Base-by-base conservation (phyloP, 1,140 invertebrate genomes). In the Zaprionus vittiger region DNA sequence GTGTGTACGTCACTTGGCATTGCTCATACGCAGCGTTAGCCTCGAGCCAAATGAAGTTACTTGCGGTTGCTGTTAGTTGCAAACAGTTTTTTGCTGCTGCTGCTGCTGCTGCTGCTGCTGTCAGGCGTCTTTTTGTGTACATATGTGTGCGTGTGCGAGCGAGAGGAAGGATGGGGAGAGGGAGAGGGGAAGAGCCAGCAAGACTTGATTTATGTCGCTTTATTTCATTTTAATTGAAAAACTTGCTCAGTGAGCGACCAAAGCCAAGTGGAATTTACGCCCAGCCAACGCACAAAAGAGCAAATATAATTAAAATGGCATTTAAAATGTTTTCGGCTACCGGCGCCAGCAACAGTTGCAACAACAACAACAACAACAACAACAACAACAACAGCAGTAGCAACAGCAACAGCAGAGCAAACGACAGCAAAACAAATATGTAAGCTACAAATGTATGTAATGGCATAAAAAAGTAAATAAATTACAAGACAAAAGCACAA, bases 221-320 rank as follows among this genome's bases (percentile, higher is more conserved):
- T 90, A 89, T 90, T 89, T 90, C 87, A 87, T 90, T 90, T 87
- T 89, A 90, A 89, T 89, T 89, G 85, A 89, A 84, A 87, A 89
- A 89, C 81, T 89, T 81, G 75, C 75, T 74, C 81, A 73, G 65
- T 72, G 69, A 72, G 69, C 54, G 61, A 52, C 60, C 34, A 72
- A 57, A 79, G 60, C 66, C 67, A 71, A 75, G 62, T 71, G 52
- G 75, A 64, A 80, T 62, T 73, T 72, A 67, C 71, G 65, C 41
- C 67, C 70, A 76, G 69, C 56, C 60, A 81, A 69, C 72, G 56
- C 78, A 79, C 71, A 71, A 64, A 75, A 79, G 82, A 73, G 60
- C 84, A 87, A 89, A 89, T 89, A 84, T 90, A 90, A 89, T 90
- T 89, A 90, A 89, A 87, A 89, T 89, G 81, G 85, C 81, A 89